Evolutionary conservation across 2,797 vertebrate species (phyloP), one percentile per base, ranked within the genome.

Genomic region (Prionace glauca): DNA sequence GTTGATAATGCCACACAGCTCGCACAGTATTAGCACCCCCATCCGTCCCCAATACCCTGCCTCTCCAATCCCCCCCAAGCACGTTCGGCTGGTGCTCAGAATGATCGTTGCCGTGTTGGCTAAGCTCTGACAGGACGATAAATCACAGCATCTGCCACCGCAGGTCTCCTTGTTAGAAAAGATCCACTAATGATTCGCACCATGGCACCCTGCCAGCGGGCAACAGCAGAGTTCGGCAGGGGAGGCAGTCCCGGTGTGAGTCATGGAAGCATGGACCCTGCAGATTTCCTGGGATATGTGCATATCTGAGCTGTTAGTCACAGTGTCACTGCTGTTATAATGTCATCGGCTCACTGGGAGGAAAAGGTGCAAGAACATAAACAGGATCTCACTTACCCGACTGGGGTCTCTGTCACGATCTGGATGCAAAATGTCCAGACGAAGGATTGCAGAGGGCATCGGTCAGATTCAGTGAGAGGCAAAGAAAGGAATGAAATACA

Each of bases 351-450:
- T 45, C 7, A 9, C 41, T 2, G 22, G 8, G 41, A 10, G 41
- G 36, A 45, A 84, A 84, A 84, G 14, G 45, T 26, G 45, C 45
- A 29, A 62, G 10, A 92, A 92, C 26, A 67, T 36, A 92, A 69
- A 16, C 62, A 69, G 65, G 41, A 41, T 67, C 22, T 36, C n/a
- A 92, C 90, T 92, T 92, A 92, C 90, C 24, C 90, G n/a, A n/a
- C 90, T 92, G n/a, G 90, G n/a, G n/a, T 92, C 90, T 0, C 90
- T n/a, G 36, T 92, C 90, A 41, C 90, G 62, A 24, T 92, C 90
- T 92, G 90, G 62, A 67, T 41, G n/a, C 18, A 65, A 62, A 56
- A 10, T 32, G 90, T 92, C 32, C 16, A 92, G 65, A 20, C 1
- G 87, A 7, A 69, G 90, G 20, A 69, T 41, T 2, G 65, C 90